Evolutionary conservation across 2,888 invertebrate species (phyloP).

Genomic region (Nemapogon koenigi): DNA sequence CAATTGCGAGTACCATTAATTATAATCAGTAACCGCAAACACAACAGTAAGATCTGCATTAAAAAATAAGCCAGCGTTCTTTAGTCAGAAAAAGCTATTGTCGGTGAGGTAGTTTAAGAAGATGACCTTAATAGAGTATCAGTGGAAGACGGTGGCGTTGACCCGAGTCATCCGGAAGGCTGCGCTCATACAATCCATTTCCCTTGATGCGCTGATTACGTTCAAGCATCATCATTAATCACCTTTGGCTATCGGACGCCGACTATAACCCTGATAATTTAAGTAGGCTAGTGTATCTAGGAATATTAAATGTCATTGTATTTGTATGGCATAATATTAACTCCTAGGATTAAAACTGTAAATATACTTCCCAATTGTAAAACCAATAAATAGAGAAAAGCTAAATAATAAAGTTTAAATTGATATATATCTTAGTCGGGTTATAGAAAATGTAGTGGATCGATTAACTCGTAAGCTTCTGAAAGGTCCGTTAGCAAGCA

Average conservation of each 20-base stretch:
- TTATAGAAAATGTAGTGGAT: constrained; percentile 5
- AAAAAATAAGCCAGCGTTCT: too few relatives aligned
- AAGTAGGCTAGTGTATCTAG: not conserved
- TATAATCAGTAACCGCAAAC: too few relatives aligned
- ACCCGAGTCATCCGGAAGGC: constrained; percentile 20
- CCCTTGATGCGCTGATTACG: constrained; percentile 13
- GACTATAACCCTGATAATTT: not conserved
- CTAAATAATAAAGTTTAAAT: too few relatives aligned
- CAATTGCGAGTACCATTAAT: too few relatives aligned
- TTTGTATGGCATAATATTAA: too few relatives aligned
- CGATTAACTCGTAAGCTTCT: constrained; percentile 9
- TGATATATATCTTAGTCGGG: constrained; percentile 3
- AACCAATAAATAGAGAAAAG: too few relatives aligned
- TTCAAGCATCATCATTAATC: constrained; percentile 22
- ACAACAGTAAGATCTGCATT: too few relatives aligned
- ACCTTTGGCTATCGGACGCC: constrained; percentile 11
- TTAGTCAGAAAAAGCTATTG: too few relatives aligned
- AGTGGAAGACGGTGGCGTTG: constrained; percentile 21
- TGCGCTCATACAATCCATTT: constrained; percentile 13
- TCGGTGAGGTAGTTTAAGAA: too few relatives aligned
- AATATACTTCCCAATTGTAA: too few relatives aligned
- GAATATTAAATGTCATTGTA: too few relatives aligned
- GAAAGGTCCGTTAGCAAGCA: constrained; percentile 7
- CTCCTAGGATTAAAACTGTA: too few relatives aligned
- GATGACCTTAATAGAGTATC: constrained; percentile 7